phyloP scores from a whole-genome alignment of 2,113 vertebrate genomes.

The Perca schrenkii region DNA sequence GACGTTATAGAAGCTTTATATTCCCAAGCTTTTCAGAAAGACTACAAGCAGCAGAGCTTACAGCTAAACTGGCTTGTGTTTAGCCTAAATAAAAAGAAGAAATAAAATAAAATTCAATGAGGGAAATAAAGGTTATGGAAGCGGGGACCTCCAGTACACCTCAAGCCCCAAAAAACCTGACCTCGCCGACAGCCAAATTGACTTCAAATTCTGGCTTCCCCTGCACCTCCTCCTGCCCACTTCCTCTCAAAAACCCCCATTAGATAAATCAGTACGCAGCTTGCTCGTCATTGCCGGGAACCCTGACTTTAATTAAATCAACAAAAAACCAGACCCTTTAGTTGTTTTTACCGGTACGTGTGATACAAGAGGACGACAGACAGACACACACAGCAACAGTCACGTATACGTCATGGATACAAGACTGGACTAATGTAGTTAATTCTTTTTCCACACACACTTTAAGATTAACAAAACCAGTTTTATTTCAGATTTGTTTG shows the following conservation, averaged over 20 bases:
- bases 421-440: not conserved
- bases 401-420: not conserved
- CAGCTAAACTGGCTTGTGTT: conserved; percentile 9
- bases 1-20: not conserved
- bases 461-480: conserved; percentile 2
- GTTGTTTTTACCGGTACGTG: not conserved
- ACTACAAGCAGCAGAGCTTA: not conserved
- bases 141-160: conserved; percentile 1
- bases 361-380: not conserved
- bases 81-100: not conserved
- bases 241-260: not conserved
- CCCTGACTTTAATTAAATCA: not conserved
- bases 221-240: not conserved
- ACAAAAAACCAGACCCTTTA: not conserved
- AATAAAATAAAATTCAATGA: too few species aligned
- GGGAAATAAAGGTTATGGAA: conserved; percentile 10
- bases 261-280: conserved; percentile 9
- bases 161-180: conserved; percentile 2
- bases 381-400: not conserved
- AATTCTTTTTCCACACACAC: not conserved
- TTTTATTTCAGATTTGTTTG: not conserved
- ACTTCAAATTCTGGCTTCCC: not conserved
- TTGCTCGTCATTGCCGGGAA: not conserved
- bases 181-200: not conserved
- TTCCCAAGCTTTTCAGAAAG: not conserved